A percentile compares a stretch with the other conserved stretches of the same genome.
Conservation (phyloP, 2,113 vertebrate species). For the Podarcis muralis region DNA sequence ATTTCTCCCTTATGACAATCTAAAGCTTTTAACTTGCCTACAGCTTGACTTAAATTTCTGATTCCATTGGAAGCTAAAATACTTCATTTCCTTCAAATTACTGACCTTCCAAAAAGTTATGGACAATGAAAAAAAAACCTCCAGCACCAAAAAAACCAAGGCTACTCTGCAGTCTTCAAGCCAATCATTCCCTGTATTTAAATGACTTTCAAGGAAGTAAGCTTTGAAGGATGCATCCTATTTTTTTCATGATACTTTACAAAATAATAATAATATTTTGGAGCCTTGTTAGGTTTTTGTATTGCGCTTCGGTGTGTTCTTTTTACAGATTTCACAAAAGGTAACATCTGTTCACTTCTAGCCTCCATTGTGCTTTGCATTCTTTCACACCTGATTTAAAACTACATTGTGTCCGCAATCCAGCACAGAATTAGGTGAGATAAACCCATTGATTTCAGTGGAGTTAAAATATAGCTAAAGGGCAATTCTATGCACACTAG, state of each 20-base stretch:
- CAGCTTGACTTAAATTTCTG: constrained; percentile 16
- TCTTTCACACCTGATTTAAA: not conserved
- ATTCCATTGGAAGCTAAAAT: constrained; percentile 1
- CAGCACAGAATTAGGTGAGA: not conserved
- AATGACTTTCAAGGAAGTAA: not conserved
- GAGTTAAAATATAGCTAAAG: not conserved
- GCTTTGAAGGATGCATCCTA: not conserved
- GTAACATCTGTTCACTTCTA: not conserved
- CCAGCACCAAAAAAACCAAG: not conserved
- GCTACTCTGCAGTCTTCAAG: not conserved
- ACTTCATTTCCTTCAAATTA: constrained; percentile 35
- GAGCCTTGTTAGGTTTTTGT: not conserved
- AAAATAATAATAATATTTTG: not conserved
- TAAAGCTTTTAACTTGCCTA: constrained; percentile 31
- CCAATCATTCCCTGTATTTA: not conserved
- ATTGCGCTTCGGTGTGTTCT: not conserved
- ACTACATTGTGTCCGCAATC: too few relatives aligned
- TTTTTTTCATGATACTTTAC: not conserved
- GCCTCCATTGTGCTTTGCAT: not conserved
- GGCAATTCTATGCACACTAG: not conserved
- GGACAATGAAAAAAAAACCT: constrained; percentile 39
- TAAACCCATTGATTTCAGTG: not conserved
- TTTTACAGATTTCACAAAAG: not conserved
- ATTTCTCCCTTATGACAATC: not conserved
- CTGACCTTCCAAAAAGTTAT: constrained; percentile 39